These are phyloP conservation scores for Eristalinus sepulchralis DNA, from an alignment of 2,888 invertebrate species.

Conservation along the genomic window DNA sequence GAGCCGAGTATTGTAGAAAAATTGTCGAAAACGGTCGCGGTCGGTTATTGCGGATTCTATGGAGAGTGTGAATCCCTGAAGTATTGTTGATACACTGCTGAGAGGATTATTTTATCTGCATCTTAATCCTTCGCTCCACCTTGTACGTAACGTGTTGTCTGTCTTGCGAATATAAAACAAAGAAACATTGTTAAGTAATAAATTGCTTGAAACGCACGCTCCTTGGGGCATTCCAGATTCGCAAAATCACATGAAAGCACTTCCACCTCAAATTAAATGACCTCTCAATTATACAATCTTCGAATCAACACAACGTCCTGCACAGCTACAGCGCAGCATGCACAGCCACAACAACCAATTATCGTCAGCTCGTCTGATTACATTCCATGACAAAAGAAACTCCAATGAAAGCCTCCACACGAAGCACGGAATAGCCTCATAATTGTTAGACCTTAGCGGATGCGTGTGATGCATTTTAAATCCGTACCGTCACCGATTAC, in stretches of 20 bases:
- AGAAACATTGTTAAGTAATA: too few species aligned
- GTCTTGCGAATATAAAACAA: too few species aligned
- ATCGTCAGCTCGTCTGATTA: background rate
- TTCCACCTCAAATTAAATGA: background rate
- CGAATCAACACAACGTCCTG: background rate
- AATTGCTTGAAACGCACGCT: too few species aligned
- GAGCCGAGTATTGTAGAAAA: too few species aligned
- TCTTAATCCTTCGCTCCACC: too few species aligned
- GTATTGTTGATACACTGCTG: too few species aligned
- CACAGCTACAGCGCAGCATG: background rate
- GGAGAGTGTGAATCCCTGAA: too few species aligned
- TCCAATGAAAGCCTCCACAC: slow-evolving; percentile 24
- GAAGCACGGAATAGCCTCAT: background rate
- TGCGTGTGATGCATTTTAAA: slow-evolving; percentile 31
- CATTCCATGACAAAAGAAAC: background rate
- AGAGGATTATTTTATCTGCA: too few species aligned
- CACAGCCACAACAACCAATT: slow-evolving; percentile 2
- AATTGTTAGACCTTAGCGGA: slow-evolving; percentile 26
- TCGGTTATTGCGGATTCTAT: too few species aligned
- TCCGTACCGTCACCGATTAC: slow-evolving; percentile 3
- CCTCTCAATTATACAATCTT: background rate
- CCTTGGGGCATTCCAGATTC: too few species aligned
- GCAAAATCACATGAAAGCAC: background rate
- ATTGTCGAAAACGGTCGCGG: too few species aligned
- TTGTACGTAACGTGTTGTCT: too few species aligned